Evolutionary conservation across 2,797 vertebrate species (phyloP).

Genomic region (Eremophila alpestris): DNA sequence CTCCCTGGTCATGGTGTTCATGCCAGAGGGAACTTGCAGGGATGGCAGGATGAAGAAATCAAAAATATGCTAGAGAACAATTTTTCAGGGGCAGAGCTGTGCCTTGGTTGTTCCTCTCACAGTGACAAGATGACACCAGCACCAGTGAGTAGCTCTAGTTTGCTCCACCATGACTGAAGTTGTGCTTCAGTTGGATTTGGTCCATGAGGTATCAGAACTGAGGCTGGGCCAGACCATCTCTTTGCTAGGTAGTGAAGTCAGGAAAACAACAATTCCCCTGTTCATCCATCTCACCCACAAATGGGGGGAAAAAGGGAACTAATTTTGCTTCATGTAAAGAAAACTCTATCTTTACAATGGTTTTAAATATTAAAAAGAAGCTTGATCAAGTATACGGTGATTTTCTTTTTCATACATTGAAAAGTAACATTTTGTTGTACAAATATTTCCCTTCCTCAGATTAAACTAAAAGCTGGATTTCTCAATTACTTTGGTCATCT

Average conservation of each 20-base stretch:
- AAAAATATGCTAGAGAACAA: not conserved
- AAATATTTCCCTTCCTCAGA: not conserved
- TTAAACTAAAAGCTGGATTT: not conserved
- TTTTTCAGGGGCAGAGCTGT: not conserved
- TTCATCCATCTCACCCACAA: not conserved
- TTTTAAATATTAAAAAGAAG: not conserved
- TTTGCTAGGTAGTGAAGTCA: not conserved
- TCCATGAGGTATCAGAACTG: not conserved
- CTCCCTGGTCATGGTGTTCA: accelerated
- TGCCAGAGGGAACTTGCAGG: not conserved
- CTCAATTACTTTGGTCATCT: not conserved
- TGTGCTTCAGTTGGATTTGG: not conserved
- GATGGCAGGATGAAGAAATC: accelerated
- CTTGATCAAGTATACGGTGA: not conserved
- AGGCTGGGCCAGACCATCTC: not conserved
- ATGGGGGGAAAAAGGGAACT: not conserved
- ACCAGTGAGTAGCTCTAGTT: not conserved
- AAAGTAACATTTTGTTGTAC: not conserved
- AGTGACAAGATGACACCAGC: not conserved
- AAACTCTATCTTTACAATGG: not conserved
- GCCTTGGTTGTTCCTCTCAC: not conserved
- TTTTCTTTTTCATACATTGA: not conserved
- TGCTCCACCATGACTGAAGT: accelerated
- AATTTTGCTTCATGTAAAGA: not conserved
- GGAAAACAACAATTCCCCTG: not conserved